Base-by-base conservation (phyloP, 1,140 invertebrate species). In the Idris sp. region DNA sequence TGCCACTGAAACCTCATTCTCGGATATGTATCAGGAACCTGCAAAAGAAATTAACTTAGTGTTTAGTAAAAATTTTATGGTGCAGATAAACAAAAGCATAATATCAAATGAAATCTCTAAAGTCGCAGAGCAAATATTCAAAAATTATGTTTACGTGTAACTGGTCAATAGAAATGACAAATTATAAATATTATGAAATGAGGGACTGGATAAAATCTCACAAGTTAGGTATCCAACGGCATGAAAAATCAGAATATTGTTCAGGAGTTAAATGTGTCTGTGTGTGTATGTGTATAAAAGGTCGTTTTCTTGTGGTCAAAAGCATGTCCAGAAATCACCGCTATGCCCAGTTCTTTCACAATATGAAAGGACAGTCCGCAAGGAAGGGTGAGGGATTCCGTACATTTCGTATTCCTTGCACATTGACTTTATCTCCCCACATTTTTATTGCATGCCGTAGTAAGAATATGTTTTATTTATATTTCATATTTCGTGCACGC, bases 391-490 rank as follows among this genome's bases (percentile, higher is more conserved):
- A 77, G 56, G 38, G 64, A 72, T 67, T 76, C 56, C 53, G 35
- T 43, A 59, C 69, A 87, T 86, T 86, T 86, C 79, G 84, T 87
- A 87, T 87, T 86, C 86, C 80, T 85, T 76, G 79, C 78, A 82
- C 85, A 85, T 85, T 83, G 79, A 81, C 83, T 83, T 87, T 86
- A 86, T 87, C 85, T 87, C 81, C 81, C 83, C 81, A 82, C 82
- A 86, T 86, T 86, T 86, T 86, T 86, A 86, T 86, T 83, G 78
- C 83, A 84, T 81, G 72, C 69, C 56, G 65, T 74, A 76, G 65
- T 79, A 81, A 83, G 83, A 85, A 85, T 86, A 86, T 85, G 81
- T 87, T 86, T 85, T 86, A 86, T 86, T 86, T 86, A 86, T 86
- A 86, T 83, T 87, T 85, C 83, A 85, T 86, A 86, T 84, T 86